Percentiles rank a stretch among this genome's conserved stretches.
These are phyloP conservation scores for Neodon shergylaensis DNA, from an alignment of 2,113 vertebrate genomes.

Conservation along the genomic window DNA sequence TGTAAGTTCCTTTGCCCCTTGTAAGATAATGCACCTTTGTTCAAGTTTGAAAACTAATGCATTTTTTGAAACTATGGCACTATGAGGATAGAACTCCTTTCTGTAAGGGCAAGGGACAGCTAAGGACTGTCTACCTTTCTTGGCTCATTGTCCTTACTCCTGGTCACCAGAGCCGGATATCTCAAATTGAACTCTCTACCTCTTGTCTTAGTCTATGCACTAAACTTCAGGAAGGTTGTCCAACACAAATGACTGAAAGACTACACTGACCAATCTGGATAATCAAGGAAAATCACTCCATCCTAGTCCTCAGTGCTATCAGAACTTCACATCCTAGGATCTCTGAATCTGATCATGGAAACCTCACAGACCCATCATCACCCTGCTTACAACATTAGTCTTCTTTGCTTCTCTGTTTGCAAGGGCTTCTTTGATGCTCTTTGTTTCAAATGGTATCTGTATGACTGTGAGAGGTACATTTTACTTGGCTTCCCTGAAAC, in stretches of 20 bases:
- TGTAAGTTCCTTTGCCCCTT: neutral
- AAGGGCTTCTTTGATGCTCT: neutral
- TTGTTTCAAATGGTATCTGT: neutral
- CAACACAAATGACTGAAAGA: neutral
- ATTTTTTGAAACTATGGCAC: neutral
- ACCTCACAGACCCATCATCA: neutral
- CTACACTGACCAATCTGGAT: neutral
- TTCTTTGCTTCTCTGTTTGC: constrained; percentile 7
- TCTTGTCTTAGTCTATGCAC: neutral
- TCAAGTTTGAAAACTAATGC: neutral
- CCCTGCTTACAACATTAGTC: neutral
- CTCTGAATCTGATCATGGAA: neutral
- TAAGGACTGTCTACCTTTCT: neutral
- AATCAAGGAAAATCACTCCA: neutral
- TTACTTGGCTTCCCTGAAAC: neutral
- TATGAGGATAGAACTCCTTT: neutral
- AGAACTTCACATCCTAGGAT: neutral
- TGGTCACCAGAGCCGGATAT: too few relatives aligned
- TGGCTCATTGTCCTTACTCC: neutral
- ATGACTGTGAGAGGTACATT: neutral
- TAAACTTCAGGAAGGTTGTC: neutral
- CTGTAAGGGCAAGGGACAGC: neutral
- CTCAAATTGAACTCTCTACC: neutral
- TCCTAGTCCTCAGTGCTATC: neutral
- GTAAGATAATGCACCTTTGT: neutral